These are phyloP conservation scores for Ditula angustiorana DNA, from an alignment of 2,888 invertebrate species.

Conservation along the genomic window DNA sequence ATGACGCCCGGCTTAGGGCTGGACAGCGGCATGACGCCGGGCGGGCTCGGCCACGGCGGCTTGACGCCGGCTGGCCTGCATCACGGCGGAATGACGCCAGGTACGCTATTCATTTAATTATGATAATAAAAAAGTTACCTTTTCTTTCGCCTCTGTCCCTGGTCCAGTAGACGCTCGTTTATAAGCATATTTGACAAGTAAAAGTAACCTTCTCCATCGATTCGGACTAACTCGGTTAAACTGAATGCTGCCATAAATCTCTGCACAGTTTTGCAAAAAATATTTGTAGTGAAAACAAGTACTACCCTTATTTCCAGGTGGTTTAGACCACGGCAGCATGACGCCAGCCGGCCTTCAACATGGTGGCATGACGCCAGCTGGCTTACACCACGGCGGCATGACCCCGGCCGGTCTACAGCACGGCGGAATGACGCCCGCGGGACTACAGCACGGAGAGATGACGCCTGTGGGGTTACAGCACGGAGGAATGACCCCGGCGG, in stretches of 20 bases:
- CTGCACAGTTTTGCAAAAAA: too few species aligned
- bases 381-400: constrained; percentile 64
- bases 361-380: constrained; percentile 48
- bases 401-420: constrained; percentile 68
- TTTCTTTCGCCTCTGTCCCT: too few species aligned
- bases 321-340: constrained; percentile 70
- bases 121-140: too few species aligned
- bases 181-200: too few species aligned
- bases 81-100: constrained; percentile 66
- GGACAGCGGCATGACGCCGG: constrained; percentile 66
- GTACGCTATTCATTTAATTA: constrained; percentile 15
- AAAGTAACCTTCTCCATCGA: too few species aligned
- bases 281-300: too few species aligned
- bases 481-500: constrained; percentile 50
- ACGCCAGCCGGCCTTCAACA: constrained; percentile 51
- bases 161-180: too few species aligned
- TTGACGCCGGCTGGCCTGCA: constrained; percentile 68
- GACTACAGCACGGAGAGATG: constrained; percentile 50
- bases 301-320: constrained; percentile 54
- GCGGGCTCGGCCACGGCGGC: constrained; percentile 54
- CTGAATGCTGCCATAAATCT: too few species aligned
- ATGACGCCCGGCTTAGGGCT: constrained; percentile 67
- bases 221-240: too few species aligned
- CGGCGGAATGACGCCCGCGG: constrained; percentile 63
- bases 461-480: constrained; percentile 62